A percentile compares a stretch with the other conserved stretches of the same genome.
These are phyloP conservation scores for Agelastica alni DNA, from an alignment of 2,888 invertebrate species.

Conservation along the genomic window DNA sequence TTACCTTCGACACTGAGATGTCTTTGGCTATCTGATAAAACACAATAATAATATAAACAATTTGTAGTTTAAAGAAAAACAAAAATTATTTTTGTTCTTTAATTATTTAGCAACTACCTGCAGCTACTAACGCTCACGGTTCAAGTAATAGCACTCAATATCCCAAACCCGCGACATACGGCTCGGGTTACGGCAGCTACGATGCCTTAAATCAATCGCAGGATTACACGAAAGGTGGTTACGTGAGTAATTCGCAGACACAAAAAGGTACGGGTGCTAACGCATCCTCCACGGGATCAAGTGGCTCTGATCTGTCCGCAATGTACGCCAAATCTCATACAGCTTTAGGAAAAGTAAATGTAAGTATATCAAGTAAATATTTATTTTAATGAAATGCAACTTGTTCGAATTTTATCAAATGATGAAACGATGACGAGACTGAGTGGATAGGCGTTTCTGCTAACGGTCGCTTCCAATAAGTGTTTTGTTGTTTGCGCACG, in stretches of 20 bases:
- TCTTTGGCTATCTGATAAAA: constrained; percentile 21
- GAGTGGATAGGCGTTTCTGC: background rate
- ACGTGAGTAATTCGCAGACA: constrained; percentile 58
- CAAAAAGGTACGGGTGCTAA: constrained; percentile 55
- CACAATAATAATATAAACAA: background rate
- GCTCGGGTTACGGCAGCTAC: constrained; percentile 66
- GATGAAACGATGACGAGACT: constrained; percentile 10
- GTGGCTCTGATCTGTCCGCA: constrained; percentile 75
- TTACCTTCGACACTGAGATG: constrained; percentile 16
- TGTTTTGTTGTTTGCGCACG: background rate
- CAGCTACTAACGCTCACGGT: constrained; percentile 72
- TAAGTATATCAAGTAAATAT: constrained; percentile 61
- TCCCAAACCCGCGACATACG: constrained; percentile 65
- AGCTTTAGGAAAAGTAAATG: constrained; percentile 87
- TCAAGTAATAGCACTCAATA: constrained; percentile 73
- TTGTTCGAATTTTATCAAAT: background rate
- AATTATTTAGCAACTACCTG: constrained; percentile 66
- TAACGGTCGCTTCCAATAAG: background rate
- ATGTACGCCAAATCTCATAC: constrained; percentile 90
- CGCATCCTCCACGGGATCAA: constrained; percentile 53
- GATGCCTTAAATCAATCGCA: constrained; percentile 59
- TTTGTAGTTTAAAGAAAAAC: background rate
- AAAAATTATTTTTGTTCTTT: too few species aligned
- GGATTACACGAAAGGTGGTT: constrained; percentile 58
- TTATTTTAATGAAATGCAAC: background rate